Evolutionary conservation across 2,797 vertebrate genomes (phyloP), one percentile per base, ranked within the genome.

Genomic region (Catamblyrhynchus diadema): DNA sequence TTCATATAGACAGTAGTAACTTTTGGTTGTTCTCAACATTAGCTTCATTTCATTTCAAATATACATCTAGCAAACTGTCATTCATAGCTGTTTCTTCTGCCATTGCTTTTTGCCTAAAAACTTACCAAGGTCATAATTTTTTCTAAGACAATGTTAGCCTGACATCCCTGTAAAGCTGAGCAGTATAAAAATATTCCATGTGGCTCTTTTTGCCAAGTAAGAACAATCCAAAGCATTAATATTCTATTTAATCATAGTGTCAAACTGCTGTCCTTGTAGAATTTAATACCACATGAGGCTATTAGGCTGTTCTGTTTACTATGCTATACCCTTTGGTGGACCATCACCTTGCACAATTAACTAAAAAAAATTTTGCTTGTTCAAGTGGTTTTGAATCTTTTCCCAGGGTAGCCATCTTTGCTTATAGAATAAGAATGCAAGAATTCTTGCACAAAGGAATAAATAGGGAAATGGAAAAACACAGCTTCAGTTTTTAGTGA

Each of bases 201-300:
- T 82, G 41, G 8, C 75, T 61, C 61, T 86, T 93, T 86, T 78
- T 95, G 81, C 79, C 67, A 87, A 77, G 86, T 77, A 92, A 87
- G 75, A 66, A 59, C 65, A 65, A 82, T 54, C 28, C 10, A n/a
- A 54, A 57, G 41, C 81, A 82, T 64, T 91, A 80, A 67, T 79
- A 82, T 56, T 92, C 79, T 87, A 6, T 78, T 93, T 69, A 87
- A 67, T 87, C 32, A 51, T 32, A 21, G 53, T 57, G 71, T 91
- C 79, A 91, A 85, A 94, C n/a, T 92, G 81, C 86, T 93, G 87
- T 92, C 65, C 74, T 85, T 94, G 90, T 88, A 65, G 74, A 94
- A 93, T 88, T 81, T 33, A 92, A 60, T 60, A 47, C 81, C 53
- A 33, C n/a, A 9, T 83, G 81, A 91, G 65, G 25, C 45, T 87